phyloP scores from a whole-genome alignment of 2,113 vertebrate species.

The Poeciliopsis occidentalis region DNA sequence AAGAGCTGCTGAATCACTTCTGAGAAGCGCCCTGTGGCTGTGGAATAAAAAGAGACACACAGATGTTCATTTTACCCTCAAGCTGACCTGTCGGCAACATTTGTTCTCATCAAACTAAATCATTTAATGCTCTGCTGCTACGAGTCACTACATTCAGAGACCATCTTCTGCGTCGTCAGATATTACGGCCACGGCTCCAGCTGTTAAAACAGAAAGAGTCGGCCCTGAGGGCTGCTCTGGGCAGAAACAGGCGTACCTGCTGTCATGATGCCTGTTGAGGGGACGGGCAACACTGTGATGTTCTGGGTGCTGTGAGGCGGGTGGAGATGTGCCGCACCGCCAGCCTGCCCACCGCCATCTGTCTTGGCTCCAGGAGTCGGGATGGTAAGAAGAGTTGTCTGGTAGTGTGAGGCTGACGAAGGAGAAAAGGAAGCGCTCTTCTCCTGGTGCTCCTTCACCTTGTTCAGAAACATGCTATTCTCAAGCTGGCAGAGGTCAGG shows the following conservation, averaged over 20 bases:
- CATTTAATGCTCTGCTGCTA: slow-evolving; percentile 10
- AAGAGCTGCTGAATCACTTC: neutral
- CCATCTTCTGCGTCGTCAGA: neutral
- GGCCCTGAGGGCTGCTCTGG: slow-evolving; percentile 1
- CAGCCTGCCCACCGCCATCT: slow-evolving; percentile 83
- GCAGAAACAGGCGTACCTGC: slow-evolving; percentile 81
- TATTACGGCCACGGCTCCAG: neutral
- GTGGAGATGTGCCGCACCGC: slow-evolving; percentile 84
- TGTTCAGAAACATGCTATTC: slow-evolving; percentile 98
- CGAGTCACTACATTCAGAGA: slow-evolving; percentile 2
- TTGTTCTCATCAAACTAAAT: slow-evolving; percentile 26
- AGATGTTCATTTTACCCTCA: slow-evolving; percentile 17
- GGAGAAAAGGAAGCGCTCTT: slow-evolving; percentile 87
- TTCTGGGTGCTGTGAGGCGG: slow-evolving; percentile 92
- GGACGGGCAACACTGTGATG: slow-evolving; percentile 94
- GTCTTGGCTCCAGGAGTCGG: slow-evolving; percentile 87
- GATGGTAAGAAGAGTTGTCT: slow-evolving; percentile 91
- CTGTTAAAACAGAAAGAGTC: neutral
- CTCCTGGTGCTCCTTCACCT: slow-evolving; percentile 97
- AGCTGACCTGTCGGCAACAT: slow-evolving; percentile 9
- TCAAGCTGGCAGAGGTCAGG: slow-evolving; percentile 83
- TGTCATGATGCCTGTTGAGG: slow-evolving; percentile 95
- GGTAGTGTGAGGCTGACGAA: slow-evolving; percentile 86
- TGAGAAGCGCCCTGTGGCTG: slow-evolving; percentile 20
- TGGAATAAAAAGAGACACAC: slow-evolving; percentile 1